Evolutionary conservation across 2,797 vertebrate genomes (phyloP), one percentile per base, ranked within the genome.

Genomic region (Cercopithecus petaurista): DNA sequence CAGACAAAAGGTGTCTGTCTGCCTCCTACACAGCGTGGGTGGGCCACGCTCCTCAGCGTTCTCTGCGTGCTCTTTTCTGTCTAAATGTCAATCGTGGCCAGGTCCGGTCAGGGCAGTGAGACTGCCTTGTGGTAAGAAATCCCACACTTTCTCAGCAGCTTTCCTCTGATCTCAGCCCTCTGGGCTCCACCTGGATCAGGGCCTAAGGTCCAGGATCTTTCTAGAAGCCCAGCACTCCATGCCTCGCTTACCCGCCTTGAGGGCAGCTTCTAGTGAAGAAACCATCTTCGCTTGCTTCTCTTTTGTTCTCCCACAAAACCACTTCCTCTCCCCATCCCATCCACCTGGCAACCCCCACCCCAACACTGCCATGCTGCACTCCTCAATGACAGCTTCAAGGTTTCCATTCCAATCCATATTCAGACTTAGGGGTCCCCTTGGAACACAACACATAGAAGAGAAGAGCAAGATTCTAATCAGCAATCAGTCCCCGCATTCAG

Each of bases 271-370:
- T 92, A 33, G 22, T 21, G 61, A 92, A 59, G 33, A 26, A 5
- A 22, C 0, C 30, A n/a, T 67, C 57, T 88, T 93, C n/a, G 33
- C n/a, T 28, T 46, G 55, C 19, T 86, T 93, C 43, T 93, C 59
- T 85, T 52, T 88, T 6, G 33, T 48, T 59, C 72, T 95, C 50
- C 75, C 79, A 46, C 22, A 46, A 95, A 94, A 84, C 46, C 83
- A 67, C 80, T 89, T 80, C 64, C 83, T 93, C 87, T 93, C 73
- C 52, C n/a, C 11, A 2, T 26, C 57, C 90, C 26, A 19, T 55
- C 52, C 76, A 91, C 61, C 22, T 7, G 10, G 80, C 10, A 72
- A 2, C 22, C 22, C 39, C 28, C 39, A 39, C 48, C 26, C 61
- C 61, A 64, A 64, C 15, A 64, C 17, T 2, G 21, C 73, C 19